Evolutionary conservation across 64 coral and sea anemone species (phyloP).

Genomic region (Orbicella faveolata): DNA sequence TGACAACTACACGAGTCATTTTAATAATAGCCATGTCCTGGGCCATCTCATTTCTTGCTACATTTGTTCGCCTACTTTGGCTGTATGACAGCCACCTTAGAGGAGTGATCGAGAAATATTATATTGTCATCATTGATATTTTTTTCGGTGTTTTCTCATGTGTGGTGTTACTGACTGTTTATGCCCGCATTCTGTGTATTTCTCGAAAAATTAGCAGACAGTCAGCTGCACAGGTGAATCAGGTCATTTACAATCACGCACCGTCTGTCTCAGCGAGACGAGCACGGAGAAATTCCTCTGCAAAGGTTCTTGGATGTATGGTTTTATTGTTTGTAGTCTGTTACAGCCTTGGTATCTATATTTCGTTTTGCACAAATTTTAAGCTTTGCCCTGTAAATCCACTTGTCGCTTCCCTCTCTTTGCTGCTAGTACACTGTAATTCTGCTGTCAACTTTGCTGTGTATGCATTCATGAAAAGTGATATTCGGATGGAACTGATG

Average conservation of each 20-base stretch:
- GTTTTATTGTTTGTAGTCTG: conserved; percentile 8
- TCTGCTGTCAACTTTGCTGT: neutral
- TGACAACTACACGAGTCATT: neutral
- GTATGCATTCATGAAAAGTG: conserved; percentile 15
- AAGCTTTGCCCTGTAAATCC: neutral
- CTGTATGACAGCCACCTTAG: neutral
- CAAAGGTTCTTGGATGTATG: neutral
- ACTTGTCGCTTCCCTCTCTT: neutral
- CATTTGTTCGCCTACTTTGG: conserved; percentile 23
- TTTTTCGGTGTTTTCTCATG: neutral
- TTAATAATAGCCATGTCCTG: neutral
- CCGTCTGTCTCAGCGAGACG: neutral
- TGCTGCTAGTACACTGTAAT: neutral
- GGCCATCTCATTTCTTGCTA: neutral
- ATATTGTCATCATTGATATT: neutral
- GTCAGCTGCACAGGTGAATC: neutral
- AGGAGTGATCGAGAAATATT: neutral
- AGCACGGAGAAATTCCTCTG: neutral
- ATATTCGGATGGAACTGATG: conserved; percentile 2
- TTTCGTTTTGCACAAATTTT: conserved; percentile 3
- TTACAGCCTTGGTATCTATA: neutral
- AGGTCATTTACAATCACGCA: neutral
- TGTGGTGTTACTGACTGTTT: neutral
- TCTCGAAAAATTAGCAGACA: neutral
- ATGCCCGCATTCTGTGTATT: neutral